Evolutionary conservation across 2,113 vertebrate species (phyloP), one percentile per base, ranked within the genome.

Genomic region (Aix galericulata): DNA sequence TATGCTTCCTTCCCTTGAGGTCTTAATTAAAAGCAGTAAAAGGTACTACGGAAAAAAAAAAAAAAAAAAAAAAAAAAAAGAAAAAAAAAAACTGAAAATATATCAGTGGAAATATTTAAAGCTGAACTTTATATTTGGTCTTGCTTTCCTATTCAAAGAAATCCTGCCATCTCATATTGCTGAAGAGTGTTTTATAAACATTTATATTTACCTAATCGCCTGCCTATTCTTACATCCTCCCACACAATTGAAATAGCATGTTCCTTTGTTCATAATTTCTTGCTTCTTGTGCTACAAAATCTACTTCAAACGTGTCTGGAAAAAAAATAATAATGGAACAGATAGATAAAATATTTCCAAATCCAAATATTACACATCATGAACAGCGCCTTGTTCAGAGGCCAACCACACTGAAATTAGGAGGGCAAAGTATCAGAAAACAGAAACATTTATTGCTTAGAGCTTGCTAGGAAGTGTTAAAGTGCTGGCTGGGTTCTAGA

Each of bases 11-110:
- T 92, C 86, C 67, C 91, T 86, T 78, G 55, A 79, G 76, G 13
- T 91, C 20, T 87, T 71, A 96, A 72, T 86, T 91, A 88, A 93
- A 93, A 89, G 16, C 11, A 89, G 56, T 22, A 82, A 83, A 83
- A 74, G 11, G 12, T 62, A 81, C 38, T 72, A 32, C 18, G 38
- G 13, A 22, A 2, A 10, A n/a, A 32, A 52, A 50, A 52, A 48
- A 34, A 23, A 34, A 14, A 22, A 2, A 11, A n/a, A 38, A 52
- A 26, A 66, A 52, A n/a, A n/a, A 48, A 34, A 23, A 34, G 12
- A 22, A 2, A 11, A n/a, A 38, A 36, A n/a, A 52, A 3, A 29
- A 48, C 12, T 62, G 26, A 58, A 92, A 92, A 91, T 59, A 73
- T 38, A 46, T 81, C 29, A 81, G 80, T 46, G 10, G 34, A 72